Base-by-base conservation (phyloP, 2,888 invertebrate species). In the Scaptomyza flava region DNA sequence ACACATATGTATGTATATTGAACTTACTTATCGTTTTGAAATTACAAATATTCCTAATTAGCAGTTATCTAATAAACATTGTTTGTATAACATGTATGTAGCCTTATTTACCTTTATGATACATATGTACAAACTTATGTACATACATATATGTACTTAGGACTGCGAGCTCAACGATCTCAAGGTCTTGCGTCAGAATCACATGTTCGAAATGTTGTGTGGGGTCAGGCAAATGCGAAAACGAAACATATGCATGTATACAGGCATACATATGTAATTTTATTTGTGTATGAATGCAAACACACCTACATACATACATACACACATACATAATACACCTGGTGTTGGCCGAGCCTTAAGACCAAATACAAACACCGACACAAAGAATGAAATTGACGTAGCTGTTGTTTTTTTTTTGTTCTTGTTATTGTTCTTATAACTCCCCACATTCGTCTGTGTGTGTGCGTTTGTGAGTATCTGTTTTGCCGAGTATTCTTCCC, bases 181-280 rank as follows among this genome's bases (percentile, higher is more conserved):
- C 84, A 82, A 82, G 81, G 81, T 73, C 79, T 76, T 65, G 63
- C 65, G 72, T 67, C 76, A 76, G 76, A 72, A 67, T 52, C 57
- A 65, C 77, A 70, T 59, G 51, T 75, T 66, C 60, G 68, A 68
- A 68, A 75, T 84, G 82, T 82, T 82, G 85, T 81, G 81, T 79
- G 81, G 81, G 85, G 81, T 82, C 81, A 84, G 85, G 74, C 85
- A 72, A 72, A 77, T 65, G 58, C 68, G 56, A 72, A 57, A 50
- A 60, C 31, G 36, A 65, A 59, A 41, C 17, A 17, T 47, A 20
- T 48, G 41, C 14, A 12, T 9, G 38, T 42, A 27, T 12, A 36
- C 53, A 14, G n/a, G 34, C 48, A 42, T 36, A 34, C 31, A 11
- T 46, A 45, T 46, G 14, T 47, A 30, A 30, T 36, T 36, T 6